Conservation (phyloP, 2,113 vertebrate genomes). For the Corythoichthys intestinalis region DNA sequence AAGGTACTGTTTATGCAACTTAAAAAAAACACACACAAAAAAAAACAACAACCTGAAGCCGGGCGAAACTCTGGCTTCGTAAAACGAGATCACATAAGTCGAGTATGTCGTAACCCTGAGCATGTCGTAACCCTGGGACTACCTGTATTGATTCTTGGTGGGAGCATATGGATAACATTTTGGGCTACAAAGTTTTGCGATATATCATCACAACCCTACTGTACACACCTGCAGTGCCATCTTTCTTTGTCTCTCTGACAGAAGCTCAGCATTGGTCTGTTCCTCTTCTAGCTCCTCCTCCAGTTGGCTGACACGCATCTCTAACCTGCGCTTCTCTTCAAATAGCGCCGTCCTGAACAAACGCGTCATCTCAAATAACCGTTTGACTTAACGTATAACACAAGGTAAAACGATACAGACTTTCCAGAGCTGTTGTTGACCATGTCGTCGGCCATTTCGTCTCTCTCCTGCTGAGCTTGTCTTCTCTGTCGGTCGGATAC, state of each 20-base stretch:
- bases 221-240: conserved; percentile 74
- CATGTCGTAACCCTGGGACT: too few relatives aligned
- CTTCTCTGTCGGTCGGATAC: conserved; percentile 79
- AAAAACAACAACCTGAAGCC: too few relatives aligned
- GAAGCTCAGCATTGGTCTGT: conserved; percentile 79
- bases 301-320: conserved; percentile 78
- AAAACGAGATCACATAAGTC: too few relatives aligned
- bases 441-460: conserved; percentile 83
- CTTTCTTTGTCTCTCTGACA: conserved; percentile 81
- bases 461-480: conserved; percentile 85
- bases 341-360: conserved; percentile 68
- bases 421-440: conserved; percentile 80
- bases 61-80: too few relatives aligned
- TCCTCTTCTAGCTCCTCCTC: conserved; percentile 89
- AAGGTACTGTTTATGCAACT: too few relatives aligned
- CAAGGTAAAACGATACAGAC: conserved; percentile 61
- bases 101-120: too few relatives aligned
- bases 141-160: too few relatives aligned
- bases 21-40: too few relatives aligned
- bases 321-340: conserved; percentile 85
- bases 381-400: too few relatives aligned
- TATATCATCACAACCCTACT: too few relatives aligned
- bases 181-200: too few relatives aligned
- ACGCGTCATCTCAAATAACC: not conserved
- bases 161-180: too few relatives aligned